Evolutionary conservation across 2,113 vertebrate species (phyloP).

Genomic region (Psittacula cyanocephala): DNA sequence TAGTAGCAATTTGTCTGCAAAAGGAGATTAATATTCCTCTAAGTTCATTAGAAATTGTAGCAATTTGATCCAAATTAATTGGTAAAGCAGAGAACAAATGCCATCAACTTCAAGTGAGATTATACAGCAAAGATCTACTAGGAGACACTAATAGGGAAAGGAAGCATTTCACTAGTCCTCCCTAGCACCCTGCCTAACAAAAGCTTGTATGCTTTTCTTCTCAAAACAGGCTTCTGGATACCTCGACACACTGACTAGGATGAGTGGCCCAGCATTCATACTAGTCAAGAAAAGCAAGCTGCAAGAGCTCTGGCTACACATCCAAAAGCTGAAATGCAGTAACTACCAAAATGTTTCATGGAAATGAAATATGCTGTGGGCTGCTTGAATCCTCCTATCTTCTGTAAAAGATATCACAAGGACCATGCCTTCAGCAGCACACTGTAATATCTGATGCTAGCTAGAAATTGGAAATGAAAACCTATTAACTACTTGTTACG

Average conservation of each 20-base stretch:
- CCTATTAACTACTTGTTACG: not conserved
- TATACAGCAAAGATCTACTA: not conserved
- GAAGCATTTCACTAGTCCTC: not conserved
- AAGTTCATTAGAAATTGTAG: not conserved
- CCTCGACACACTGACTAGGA: not conserved
- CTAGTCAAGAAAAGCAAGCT: not conserved
- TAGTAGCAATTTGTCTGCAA: not conserved
- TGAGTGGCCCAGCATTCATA: not conserved
- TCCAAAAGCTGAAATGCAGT: not conserved
- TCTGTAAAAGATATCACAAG: not conserved
- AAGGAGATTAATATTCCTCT: not conserved
- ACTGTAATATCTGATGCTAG: not conserved
- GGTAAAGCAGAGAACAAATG: not conserved
- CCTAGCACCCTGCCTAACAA: not conserved
- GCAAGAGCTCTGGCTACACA: not conserved
- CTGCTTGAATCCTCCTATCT: not conserved
- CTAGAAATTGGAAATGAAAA: conserved; percentile 10
- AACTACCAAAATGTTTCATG: not conserved
- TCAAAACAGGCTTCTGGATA: not conserved
- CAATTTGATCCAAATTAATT: not conserved
- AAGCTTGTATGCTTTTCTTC: not conserved
- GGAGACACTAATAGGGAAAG: not conserved
- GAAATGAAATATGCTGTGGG: not conserved
- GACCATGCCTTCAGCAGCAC: not conserved
- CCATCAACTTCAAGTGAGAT: not conserved